These are phyloP conservation scores for Orius laevigatus DNA, from an alignment of 1,140 invertebrate genomes.

Conservation along the genomic window DNA sequence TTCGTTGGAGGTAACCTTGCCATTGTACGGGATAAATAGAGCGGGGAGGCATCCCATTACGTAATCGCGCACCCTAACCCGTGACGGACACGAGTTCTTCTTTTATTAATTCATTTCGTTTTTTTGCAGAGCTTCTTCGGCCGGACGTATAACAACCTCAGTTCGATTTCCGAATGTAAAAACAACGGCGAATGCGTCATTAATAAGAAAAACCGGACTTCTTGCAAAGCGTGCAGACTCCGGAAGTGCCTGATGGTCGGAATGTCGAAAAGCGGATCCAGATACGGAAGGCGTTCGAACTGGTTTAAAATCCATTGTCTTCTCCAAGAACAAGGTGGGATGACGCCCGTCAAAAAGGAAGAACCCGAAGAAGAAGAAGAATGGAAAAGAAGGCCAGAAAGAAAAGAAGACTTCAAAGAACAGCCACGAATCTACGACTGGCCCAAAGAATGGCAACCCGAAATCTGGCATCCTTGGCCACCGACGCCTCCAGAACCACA, in stretches of 20 bases:
- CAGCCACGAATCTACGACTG: not conserved
- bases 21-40: too few species aligned
- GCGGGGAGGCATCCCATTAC: too few species aligned
- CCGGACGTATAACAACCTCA: slow-evolving; percentile 43
- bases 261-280: slow-evolving; percentile 43
- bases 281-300: slow-evolving; percentile 38
- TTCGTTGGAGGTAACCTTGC: too few species aligned
- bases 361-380: not conserved
- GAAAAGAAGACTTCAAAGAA: not conserved
- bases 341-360: not conserved
- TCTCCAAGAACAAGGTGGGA: slow-evolving; percentile 29
- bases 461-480: not conserved
- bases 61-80: too few species aligned
- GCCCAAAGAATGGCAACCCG: slow-evolving; percentile 2
- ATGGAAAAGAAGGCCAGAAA: not conserved
- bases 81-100: too few species aligned
- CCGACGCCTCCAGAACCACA: not conserved
- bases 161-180: slow-evolving; percentile 36
- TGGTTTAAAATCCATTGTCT: slow-evolving; percentile 48
- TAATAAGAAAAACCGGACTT: slow-evolving; percentile 43
- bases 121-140: slow-evolving; percentile 46
- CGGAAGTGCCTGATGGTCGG: slow-evolving; percentile 43
- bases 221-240: slow-evolving; percentile 47
- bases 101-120: slow-evolving; percentile 11
- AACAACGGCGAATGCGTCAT: slow-evolving; percentile 43